These are phyloP conservation scores for Thalassarche chlororhynchos DNA, from an alignment of 2,113 vertebrate genomes.

Conservation along the genomic window DNA sequence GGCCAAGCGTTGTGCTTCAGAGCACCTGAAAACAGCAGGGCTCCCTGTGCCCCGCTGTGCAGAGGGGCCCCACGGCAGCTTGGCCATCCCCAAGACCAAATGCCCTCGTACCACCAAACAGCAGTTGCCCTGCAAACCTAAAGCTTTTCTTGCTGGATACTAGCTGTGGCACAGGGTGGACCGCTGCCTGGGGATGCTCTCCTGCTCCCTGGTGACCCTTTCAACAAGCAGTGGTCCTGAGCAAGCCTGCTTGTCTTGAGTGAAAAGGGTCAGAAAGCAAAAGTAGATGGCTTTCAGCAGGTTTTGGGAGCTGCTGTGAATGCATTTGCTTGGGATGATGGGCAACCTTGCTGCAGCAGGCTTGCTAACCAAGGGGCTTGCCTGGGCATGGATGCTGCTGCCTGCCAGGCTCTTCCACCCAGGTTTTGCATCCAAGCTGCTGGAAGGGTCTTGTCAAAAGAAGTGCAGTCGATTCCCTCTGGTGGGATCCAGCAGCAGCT, in stretches of 20 bases:
- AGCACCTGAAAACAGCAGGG: background rate
- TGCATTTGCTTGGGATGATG: background rate
- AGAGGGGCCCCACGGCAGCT: fast-evolving
- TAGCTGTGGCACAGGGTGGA: fast-evolving
- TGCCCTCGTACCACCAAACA: background rate
- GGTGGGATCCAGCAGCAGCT: background rate
- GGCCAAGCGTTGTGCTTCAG: background rate
- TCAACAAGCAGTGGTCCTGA: background rate
- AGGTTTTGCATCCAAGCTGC: background rate
- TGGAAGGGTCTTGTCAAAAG: background rate
- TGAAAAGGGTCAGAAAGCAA: background rate
- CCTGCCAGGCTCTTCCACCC: background rate
- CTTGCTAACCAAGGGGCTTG: background rate
- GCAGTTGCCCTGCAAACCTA: background rate
- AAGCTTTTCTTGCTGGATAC: background rate
- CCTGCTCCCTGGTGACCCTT: background rate
- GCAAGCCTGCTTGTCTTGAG: background rate
- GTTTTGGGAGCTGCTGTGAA: background rate
- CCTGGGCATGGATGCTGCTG: background rate
- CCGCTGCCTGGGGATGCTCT: background rate
- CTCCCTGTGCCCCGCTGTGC: background rate
- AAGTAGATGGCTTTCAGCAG: background rate
- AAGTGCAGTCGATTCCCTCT: background rate
- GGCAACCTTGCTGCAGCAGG: background rate
- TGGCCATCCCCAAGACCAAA: background rate